A percentile compares a stretch with the other conserved stretches of the same genome.
These are phyloP conservation scores for Steinernema khuongi DNA, from an alignment of 1,140 invertebrate species.

Conservation along the genomic window DNA sequence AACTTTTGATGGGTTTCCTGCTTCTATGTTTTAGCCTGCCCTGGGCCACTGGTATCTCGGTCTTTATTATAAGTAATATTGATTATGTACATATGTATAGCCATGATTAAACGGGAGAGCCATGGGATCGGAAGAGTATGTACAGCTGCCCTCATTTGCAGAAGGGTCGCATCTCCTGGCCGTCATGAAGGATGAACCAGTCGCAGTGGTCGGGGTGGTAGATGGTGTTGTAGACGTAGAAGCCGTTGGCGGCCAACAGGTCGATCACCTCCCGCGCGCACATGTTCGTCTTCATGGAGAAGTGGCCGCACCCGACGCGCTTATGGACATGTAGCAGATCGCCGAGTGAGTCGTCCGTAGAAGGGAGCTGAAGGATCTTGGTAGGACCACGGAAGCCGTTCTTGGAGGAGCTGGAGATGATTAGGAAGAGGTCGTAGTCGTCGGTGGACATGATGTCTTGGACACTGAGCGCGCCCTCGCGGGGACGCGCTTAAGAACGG, in stretches of 20 bases:
- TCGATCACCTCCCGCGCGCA: background rate
- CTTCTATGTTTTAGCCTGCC: too few species aligned
- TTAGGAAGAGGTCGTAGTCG: conserved; percentile 12
- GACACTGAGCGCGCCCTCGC: too few species aligned
- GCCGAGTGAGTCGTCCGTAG: background rate
- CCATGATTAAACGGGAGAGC: too few species aligned
- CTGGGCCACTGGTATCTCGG: too few species aligned
- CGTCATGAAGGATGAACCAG: background rate
- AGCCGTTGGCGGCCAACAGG: background rate
- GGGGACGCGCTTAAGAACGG: too few species aligned
- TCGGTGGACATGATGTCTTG: background rate
- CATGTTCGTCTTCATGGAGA: background rate
- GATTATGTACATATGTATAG: too few species aligned
- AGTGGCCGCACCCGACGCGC: background rate
- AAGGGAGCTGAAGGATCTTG: background rate
- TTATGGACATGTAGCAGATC: background rate
- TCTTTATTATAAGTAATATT: too few species aligned
- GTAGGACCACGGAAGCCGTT: background rate
- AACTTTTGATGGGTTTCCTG: too few species aligned
- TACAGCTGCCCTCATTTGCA: conserved; percentile 6
- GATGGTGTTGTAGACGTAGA: conserved; percentile 10
- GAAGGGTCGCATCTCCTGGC: background rate
- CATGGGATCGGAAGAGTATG: too few species aligned
- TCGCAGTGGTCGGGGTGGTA: background rate
- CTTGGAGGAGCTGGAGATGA: conserved; percentile 6